These are phyloP conservation scores for Heliconius hewitsoni DNA, from an alignment of 1,140 invertebrate genomes.

Conservation along the genomic window DNA sequence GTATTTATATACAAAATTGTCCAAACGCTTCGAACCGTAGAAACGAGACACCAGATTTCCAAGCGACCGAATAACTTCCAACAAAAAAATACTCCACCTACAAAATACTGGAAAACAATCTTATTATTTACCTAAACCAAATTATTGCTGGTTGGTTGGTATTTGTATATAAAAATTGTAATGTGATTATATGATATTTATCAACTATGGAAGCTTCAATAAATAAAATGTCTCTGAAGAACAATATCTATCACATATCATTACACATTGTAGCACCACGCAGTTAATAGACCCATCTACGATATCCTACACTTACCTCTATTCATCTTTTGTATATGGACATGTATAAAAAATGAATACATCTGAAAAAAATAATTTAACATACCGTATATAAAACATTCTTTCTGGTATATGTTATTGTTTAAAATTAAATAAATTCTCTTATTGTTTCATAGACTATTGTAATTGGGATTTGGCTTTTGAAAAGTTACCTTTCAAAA, in stretches of 20 bases:
- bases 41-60: slow-evolving; percentile 17
- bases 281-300: slow-evolving; percentile 80
- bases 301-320: slow-evolving; percentile 75
- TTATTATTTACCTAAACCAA: slow-evolving; percentile 59
- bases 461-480: slow-evolving; percentile 75
- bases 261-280: slow-evolving; percentile 80
- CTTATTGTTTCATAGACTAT: slow-evolving; percentile 78
- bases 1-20: slow-evolving; percentile 7
- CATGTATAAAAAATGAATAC: slow-evolving; percentile 80
- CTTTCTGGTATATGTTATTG: slow-evolving; percentile 67
- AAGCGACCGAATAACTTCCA: slow-evolving; percentile 19
- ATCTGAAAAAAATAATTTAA: slow-evolving; percentile 81
- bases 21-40: background rate
- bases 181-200: slow-evolving; percentile 60
- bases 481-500: slow-evolving; percentile 60
- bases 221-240: slow-evolving; percentile 80
- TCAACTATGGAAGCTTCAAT: slow-evolving; percentile 76
- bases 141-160: slow-evolving; percentile 66
- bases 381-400: slow-evolving; percentile 78
- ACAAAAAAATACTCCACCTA: background rate
- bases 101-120: slow-evolving; percentile 63
- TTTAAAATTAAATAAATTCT: slow-evolving; percentile 81
- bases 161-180: slow-evolving; percentile 60
- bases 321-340: slow-evolving; percentile 78
- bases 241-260: slow-evolving; percentile 80